Conservation (phyloP, 2,888 invertebrate genomes). For the Orthosia incerta region DNA sequence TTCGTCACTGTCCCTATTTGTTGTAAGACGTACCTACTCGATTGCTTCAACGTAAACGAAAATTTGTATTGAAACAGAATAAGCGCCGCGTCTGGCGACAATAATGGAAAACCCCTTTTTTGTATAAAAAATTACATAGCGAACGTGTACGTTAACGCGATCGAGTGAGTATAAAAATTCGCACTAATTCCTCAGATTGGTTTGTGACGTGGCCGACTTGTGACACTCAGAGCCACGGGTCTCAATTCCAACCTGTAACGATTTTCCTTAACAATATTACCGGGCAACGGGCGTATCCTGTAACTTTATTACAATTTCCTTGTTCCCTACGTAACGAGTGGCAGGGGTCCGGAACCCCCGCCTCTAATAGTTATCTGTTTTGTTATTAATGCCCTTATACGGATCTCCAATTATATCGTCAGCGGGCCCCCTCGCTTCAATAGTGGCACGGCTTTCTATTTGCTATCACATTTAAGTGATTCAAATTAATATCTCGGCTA, state of each 20-base stretch:
- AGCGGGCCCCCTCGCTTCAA: conserved; percentile 71
- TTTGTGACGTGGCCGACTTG: conserved; percentile 66
- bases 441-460: conserved; percentile 72
- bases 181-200: conserved; percentile 53
- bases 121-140: too few species aligned
- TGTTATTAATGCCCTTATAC: conserved; percentile 87
- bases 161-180: too few species aligned
- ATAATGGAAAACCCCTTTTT: too few species aligned
- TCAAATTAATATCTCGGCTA: conserved; percentile 56
- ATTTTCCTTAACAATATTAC: conserved; percentile 83
- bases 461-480: conserved; percentile 71
- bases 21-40: too few species aligned
- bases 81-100: too few species aligned
- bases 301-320: conserved; percentile 86
- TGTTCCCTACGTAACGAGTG: conserved; percentile 82
- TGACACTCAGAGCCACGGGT: conserved; percentile 60
- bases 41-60: too few species aligned
- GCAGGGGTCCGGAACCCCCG: conserved; percentile 76
- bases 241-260: conserved; percentile 75
- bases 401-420: conserved; percentile 85
- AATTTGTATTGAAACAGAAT: too few species aligned
- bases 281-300: conserved; percentile 77
- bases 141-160: too few species aligned
- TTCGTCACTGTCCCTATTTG: neutral
- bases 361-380: conserved; percentile 85